phyloP scores from a whole-genome alignment of 2,888 invertebrate genomes.

The Drosophila glabriapex region DNA sequence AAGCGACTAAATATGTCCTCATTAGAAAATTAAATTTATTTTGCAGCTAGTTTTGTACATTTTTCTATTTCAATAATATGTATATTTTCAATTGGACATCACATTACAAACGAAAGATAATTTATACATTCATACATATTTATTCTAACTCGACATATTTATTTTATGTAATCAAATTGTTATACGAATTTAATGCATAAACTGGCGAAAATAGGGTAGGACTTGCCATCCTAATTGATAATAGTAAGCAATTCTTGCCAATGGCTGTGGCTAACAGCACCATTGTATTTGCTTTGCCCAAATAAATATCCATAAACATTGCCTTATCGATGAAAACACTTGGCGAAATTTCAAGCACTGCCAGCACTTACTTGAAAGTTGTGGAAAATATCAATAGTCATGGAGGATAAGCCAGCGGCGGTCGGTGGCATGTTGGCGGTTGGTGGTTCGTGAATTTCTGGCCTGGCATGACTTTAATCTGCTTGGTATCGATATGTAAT shows the following conservation, averaged over 20 bases:
- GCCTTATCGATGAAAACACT: conserved; percentile 53
- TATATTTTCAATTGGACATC: neutral
- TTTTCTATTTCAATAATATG: neutral
- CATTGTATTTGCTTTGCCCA: conserved; percentile 18
- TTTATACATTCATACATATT: neutral
- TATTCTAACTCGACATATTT: neutral
- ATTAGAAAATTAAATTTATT: neutral
- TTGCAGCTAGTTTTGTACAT: neutral
- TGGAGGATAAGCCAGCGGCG: conserved; percentile 11
- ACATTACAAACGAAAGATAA: neutral
- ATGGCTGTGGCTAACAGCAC: conserved; percentile 17
- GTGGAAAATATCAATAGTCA: conserved; percentile 65
- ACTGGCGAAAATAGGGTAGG: neutral
- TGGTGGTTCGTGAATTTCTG: conserved; percentile 4
- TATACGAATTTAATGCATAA: neutral
- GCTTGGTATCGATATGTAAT: conserved; percentile 66
- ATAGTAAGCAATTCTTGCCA: conserved; percentile 33
- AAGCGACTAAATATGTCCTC: neutral
- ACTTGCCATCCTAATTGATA: conserved; percentile 45
- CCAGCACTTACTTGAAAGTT: conserved; percentile 29
- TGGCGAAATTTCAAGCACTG: conserved; percentile 28
- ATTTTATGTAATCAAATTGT: neutral
- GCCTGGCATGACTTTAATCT: conserved; percentile 20
- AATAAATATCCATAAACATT: conserved; percentile 51
- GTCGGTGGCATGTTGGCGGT: conserved; percentile 3